A percentile compares a stretch with the other conserved stretches of the same genome.
Conservation (phyloP, 2,888 invertebrate genomes). For the Lasioglossum leucozonium region DNA sequence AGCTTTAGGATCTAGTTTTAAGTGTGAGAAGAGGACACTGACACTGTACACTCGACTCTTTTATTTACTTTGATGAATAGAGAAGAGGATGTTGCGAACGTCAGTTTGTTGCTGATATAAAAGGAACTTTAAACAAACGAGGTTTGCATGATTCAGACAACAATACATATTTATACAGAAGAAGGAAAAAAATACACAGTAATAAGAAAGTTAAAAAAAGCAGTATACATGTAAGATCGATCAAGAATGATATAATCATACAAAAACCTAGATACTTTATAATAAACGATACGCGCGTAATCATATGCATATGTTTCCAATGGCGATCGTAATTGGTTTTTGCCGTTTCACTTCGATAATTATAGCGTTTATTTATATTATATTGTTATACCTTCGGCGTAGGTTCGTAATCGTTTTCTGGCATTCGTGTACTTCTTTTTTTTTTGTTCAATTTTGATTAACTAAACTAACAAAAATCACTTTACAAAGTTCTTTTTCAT, state of each 20-base stretch:
- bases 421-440: conserved; percentile 25
- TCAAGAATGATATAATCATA: conserved; percentile 84
- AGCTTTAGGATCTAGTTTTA: conserved; percentile 84
- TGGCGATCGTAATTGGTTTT: conserved; percentile 82
- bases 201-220: conserved; percentile 82
- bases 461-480: conserved; percentile 10
- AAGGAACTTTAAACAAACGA: conserved; percentile 80
- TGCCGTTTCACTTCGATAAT: conserved; percentile 80
- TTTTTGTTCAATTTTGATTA: conserved; percentile 13
- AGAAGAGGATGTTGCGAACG: conserved; percentile 76
- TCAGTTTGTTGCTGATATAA: conserved; percentile 79
- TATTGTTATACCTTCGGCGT: conserved; percentile 43
- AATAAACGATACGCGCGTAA: conserved; percentile 82
- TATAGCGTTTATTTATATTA: conserved; percentile 53
- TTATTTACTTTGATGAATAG: conserved; percentile 79
- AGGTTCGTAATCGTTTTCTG: conserved; percentile 54
- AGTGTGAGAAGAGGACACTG: conserved; percentile 73
- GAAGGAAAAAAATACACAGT: conserved; percentile 79
- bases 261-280: conserved; percentile 82
- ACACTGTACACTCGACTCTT: conserved; percentile 78
- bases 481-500: conserved; percentile 3
- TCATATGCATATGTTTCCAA: conserved; percentile 81
- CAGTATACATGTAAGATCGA: conserved; percentile 83
- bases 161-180: conserved; percentile 84
- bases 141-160: conserved; percentile 81